Percentiles rank a stretch among this genome's conserved stretches.
These are phyloP conservation scores for Varanus salvator DNA, from an alignment of 2,113 vertebrate genomes.

Conservation along the genomic window DNA sequence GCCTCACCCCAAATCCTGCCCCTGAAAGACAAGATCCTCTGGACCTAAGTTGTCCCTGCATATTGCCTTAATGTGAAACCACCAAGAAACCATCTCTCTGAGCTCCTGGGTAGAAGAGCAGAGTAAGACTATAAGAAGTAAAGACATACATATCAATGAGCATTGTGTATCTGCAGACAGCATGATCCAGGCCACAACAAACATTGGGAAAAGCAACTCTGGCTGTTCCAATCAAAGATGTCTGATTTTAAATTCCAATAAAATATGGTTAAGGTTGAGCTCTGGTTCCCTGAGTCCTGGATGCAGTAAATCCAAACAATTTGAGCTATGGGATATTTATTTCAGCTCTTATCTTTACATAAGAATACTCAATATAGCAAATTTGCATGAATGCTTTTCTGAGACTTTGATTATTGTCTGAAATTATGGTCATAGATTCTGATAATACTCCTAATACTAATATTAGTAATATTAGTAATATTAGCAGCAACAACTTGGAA, in stretches of 20 bases:
- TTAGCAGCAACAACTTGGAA: not conserved
- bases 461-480: too few relatives aligned
- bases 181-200: not conserved
- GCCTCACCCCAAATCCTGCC: not conserved
- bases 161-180: not conserved
- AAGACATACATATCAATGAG: not conserved
- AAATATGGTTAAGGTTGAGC: conserved; percentile 8
- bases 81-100: not conserved
- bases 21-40: not conserved
- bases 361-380: not conserved
- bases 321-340: not conserved
- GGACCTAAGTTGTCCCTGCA: not conserved
- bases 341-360: not conserved
- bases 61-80: not conserved
- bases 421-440: not conserved
- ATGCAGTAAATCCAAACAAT: not conserved
- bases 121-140: too few relatives aligned
- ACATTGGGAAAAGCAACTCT: not conserved
- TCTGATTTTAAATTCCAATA: not conserved
- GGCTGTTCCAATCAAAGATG: not conserved
- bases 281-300: not conserved
- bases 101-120: not conserved
- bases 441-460: not conserved
- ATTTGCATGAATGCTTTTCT: not conserved
- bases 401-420: not conserved